Base-by-base conservation (phyloP, 2,797 vertebrate genomes). In the Poecilia picta region DNA sequence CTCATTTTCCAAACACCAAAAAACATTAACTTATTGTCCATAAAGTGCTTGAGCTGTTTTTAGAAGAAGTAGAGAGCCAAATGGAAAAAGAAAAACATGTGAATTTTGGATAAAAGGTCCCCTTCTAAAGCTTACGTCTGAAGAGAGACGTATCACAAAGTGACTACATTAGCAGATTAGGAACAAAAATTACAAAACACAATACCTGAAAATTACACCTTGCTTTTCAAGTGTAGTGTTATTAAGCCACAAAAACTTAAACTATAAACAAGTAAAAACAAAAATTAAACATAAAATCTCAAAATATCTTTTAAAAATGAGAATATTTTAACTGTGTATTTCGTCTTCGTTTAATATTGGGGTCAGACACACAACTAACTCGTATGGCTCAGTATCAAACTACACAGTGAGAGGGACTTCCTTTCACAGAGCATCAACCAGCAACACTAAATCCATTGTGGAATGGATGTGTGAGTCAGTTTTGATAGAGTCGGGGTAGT, bases 381-480 rank as follows among this genome's bases (percentile, higher is more conserved):
- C 16, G 23, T 51, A 23, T 13, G 33, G 47, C 31, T 73, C 46
- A 51, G 28, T 49, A 73, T 73, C 47, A 53, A 11, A 33, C 47
- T 53, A 33, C 47, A 73, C 5, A 15, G 11, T 55, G 72, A 74
- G 33, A 6, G 25, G 23, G 11, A 53, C 33, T 36, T 74, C 36
- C 25, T 55, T 55, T 74, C 72, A 55, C 36, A 41, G 15, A 55
- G 49, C 31, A 36, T 73, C 45, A 73, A 36, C 45, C 47, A 31
- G 73, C 39, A 74, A 77, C 43, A 59, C 82, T 76, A 64, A 57
- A 36, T 57, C 28, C 36, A 71, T 71, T 31, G 72, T 75, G 83
- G 75, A 83, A 75, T 81, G 83, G 71, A 79, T 78, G 80, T 75
- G 82, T 75, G 84, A 75, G 73, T 73, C 79, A 76, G 83, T 86